Base-by-base conservation (phyloP, 2,113 vertebrate species). In the Chroicocephalus ridibundus region DNA sequence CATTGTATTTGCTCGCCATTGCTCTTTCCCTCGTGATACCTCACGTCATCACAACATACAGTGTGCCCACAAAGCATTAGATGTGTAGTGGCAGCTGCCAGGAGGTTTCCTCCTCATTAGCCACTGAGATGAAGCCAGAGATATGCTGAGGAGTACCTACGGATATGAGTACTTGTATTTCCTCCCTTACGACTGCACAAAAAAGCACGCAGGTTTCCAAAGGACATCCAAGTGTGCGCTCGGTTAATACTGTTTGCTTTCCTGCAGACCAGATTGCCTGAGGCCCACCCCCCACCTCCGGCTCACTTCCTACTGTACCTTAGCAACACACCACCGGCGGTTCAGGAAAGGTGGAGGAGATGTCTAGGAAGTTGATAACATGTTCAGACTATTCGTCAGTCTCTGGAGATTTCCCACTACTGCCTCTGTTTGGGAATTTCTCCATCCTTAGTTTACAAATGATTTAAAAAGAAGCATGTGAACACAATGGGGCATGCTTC, bases 331-430 rank as follows among this genome's bases (percentile, higher is more conserved):
- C 83, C 82, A 82, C n/a, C 93, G 96, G 81, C 46, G 81, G 74
- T 32, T 57, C 83, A 89, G 91, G 94, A 97, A 97, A 97, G 79
- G 82, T 93, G 84, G 93, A 57, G 70, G 93, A 54, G 57, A 91
- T 64, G 80, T 81, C 82, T 70, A 82, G 96, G 96, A 97, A 98
- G 90, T 15, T 64, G 96, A 90, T 93, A 95, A 94, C 69, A 46
- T 60, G 92, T 88, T 94, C 87, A 90, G 82, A 80, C 94, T 72
- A 83, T 96, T 94, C 40, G 86, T 88, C 79, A 82, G 79, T 64
- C 88, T 93, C 86, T 31, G 51, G 93, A 93, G 95, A 98, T 61
- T 93, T 91, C 86, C 71, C 74, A 90, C 82, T 66, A 40, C 72
- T 95, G 88, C 49, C 82, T 84, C 76, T 54, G 62, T 93, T 93